Base-by-base conservation (phyloP, 2,797 vertebrate species). In the Brachymystax lenok region DNA sequence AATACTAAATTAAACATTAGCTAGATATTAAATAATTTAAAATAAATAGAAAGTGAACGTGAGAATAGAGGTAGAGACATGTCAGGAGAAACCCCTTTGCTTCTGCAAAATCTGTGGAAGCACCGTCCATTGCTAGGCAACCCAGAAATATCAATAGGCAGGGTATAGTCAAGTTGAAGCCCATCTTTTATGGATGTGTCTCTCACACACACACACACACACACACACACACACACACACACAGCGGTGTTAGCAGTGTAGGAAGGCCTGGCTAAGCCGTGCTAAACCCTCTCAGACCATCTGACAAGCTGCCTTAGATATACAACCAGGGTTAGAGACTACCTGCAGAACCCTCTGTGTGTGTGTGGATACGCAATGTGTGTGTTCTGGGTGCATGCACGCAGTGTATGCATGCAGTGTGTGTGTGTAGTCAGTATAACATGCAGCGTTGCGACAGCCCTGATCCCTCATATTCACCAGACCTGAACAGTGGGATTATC, bases 181-280 rank as follows among this genome's bases (percentile, higher is more conserved):
- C 82, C 84, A 90, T 91, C 88, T 91, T 90, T 90, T 87, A 92
- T 90, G 89, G 89, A 88, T 91, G 88, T 91, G 81, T 17, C 30
- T 35, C 30, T 35, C 33, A 50, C 68, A 51, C 54, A 28, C 75
- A 64, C 56, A 64, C 68, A 71, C 52, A 71, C 75, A 66, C 40
- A 64, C 66, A 59, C 69, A 30, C 46, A 79, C 30, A 69, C 69
- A 30, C 33, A 79, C 67, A 70, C 52, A 56, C 54, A 80, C 81
- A 54, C 21, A 21, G 10, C 8, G 40, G 40, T 46, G 68, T 70
- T n/a, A 70, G 68, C 12, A 40, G 68, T 50, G 33, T 21, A 12
- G 35, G 46, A 10, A 51, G 69, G 69, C 40, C 16, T 50, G 46
- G 46, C 85, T 81, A 77, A 85, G 87, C 86, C 83, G 77, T 78